Conservation (phyloP, 1,140 invertebrate species). For the Magallana angulata region DNA sequence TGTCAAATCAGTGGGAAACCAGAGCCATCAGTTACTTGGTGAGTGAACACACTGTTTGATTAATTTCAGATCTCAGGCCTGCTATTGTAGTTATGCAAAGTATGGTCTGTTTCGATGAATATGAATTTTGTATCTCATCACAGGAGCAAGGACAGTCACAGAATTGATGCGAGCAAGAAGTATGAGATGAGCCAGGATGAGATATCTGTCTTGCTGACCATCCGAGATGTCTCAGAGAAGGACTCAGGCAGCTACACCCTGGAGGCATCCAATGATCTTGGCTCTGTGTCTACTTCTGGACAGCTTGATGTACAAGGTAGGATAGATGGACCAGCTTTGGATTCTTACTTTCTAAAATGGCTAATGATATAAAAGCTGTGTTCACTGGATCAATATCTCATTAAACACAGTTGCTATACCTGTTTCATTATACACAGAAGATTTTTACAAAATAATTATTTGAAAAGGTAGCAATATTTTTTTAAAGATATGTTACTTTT, state of each 20-base stretch:
- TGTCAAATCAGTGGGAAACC: constrained; percentile 75
- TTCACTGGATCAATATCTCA: no score
- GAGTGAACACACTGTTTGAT: constrained; percentile 34
- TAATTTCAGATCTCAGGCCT: neutral
- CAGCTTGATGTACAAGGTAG: constrained; percentile 70
- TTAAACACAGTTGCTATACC: no score
- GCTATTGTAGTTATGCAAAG: neutral
- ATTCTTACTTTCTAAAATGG: no score
- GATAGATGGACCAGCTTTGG: neutral
- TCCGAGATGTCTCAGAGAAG: constrained; percentile 70
- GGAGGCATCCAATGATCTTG: constrained; percentile 74
- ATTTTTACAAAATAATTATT: no score
- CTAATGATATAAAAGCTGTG: no score
- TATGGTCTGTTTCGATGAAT: no score
- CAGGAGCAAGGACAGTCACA: constrained; percentile 68
- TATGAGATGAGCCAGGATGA: constrained; percentile 69
- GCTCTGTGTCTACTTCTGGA: constrained; percentile 70
- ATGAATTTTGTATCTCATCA: neutral
- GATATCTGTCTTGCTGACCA: constrained; percentile 67
- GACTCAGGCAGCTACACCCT: constrained; percentile 74
- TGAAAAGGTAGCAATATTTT: no score
- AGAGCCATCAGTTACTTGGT: constrained; percentile 73
- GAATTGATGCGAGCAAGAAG: constrained; percentile 66
- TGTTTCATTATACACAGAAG: no score
- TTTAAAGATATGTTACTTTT: no score